Evolutionary conservation across 2,888 invertebrate genomes (phyloP).

Genomic region (Hesperia comma): DNA sequence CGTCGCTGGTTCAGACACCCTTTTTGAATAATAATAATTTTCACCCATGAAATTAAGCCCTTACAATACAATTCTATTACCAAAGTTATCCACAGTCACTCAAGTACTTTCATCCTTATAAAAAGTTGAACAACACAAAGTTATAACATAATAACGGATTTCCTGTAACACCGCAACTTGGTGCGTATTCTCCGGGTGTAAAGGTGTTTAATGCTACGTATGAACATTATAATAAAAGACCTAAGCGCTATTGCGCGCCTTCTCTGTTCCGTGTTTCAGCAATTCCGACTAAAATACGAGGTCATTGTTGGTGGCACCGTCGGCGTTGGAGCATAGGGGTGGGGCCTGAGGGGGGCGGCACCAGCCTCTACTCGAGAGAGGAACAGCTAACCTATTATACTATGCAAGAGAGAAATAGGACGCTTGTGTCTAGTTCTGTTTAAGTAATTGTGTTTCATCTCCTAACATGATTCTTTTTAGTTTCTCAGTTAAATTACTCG

Average conservation of each 20-base stretch:
- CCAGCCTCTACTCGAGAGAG: slow-evolving; percentile 53
- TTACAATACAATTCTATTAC: too few species aligned
- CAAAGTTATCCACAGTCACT: too few species aligned
- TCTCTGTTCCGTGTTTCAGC: slow-evolving; percentile 80
- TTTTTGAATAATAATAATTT: too few species aligned
- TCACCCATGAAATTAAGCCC: too few species aligned
- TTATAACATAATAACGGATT: slow-evolving; percentile 21
- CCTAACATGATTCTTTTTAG: slow-evolving; percentile 56
- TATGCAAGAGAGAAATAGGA: slow-evolving; percentile 80
- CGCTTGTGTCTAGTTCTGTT: slow-evolving; percentile 75
- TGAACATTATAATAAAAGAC: slow-evolving; percentile 43
- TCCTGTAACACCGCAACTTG: slow-evolving; percentile 10
- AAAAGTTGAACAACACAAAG: background rate
- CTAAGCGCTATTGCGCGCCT: slow-evolving; percentile 69
- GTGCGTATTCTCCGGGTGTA: slow-evolving; percentile 21
- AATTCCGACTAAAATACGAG: slow-evolving; percentile 83
- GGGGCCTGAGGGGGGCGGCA: slow-evolving; percentile 55
- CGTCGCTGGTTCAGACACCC: too few species aligned
- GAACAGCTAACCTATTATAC: slow-evolving; percentile 76
- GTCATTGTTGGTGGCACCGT: slow-evolving; percentile 82
- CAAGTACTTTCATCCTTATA: too few species aligned
- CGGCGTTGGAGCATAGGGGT: slow-evolving; percentile 67
- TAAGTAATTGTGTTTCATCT: slow-evolving; percentile 80
- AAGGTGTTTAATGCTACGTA: slow-evolving; percentile 30
- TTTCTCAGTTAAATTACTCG: slow-evolving; percentile 57